Conservation (phyloP, 1,140 invertebrate genomes). For the Papilio polyxenes region DNA sequence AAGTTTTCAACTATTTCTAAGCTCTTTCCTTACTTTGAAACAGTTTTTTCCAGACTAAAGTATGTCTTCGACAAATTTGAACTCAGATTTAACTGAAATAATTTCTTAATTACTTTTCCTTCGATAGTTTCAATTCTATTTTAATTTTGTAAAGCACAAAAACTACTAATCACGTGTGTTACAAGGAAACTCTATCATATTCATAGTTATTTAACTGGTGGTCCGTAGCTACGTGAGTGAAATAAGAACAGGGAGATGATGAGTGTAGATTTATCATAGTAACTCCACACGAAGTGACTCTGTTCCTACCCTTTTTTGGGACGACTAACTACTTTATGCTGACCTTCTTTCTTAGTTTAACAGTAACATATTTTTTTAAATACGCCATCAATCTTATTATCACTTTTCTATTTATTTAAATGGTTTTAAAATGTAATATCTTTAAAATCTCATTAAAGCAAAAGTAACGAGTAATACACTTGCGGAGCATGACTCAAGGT, state of each 20-base stretch:
- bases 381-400: neutral
- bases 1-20: constrained; percentile 16
- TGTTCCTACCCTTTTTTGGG: too few species aligned
- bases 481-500: neutral
- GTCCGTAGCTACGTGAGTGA: too few species aligned
- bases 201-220: too few species aligned
- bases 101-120: neutral
- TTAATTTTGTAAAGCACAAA: neutral
- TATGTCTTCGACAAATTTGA: neutral
- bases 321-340: too few species aligned
- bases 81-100: neutral
- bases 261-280: too few species aligned
- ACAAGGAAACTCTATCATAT: too few species aligned
- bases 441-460: neutral
- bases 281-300: too few species aligned
- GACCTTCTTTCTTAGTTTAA: too few species aligned
- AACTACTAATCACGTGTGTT: too few species aligned
- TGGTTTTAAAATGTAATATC: neutral
- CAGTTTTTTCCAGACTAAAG: neutral
- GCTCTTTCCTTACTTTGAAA: neutral
- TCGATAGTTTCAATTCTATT: neutral
- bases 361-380: too few species aligned
- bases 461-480: neutral
- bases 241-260: too few species aligned
- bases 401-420: too few species aligned